Percentiles rank a stretch among this genome's conserved stretches.
phyloP scores from a whole-genome alignment of 1,140 invertebrate genomes.

The Gonioctena quinquepunctata region DNA sequence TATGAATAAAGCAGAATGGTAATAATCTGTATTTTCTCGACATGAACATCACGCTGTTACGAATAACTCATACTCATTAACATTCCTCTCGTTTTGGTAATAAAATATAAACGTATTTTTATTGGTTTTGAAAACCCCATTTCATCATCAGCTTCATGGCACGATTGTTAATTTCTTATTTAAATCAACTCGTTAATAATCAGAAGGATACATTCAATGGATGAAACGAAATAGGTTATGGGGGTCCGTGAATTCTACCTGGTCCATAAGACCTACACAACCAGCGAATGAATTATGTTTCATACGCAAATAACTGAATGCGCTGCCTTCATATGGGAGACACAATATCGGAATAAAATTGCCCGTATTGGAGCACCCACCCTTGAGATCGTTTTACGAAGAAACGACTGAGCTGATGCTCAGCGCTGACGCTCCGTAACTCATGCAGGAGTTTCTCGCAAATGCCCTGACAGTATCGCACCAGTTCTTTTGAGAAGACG shows the following conservation, averaged over 20 bases:
- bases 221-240: no score
- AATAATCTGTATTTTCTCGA: not conserved
- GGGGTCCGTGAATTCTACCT: not conserved
- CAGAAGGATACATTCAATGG: not conserved
- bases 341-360: not conserved
- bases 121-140: not conserved
- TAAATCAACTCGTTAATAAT: not conserved
- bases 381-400: no score
- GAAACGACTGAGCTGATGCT: no score
- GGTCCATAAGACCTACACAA: not conserved
- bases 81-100: not conserved
- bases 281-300: no score
- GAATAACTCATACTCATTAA: conserved; percentile 5
- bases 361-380: not conserved
- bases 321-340: no score
- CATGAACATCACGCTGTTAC: not conserved
- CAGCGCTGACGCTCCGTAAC: no score
- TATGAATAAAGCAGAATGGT: not conserved
- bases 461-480: no score
- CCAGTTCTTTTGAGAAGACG: no score
- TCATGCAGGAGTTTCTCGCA: no score
- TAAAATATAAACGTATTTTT: conserved; percentile 6
- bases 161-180: conserved; percentile 1
- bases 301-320: no score
- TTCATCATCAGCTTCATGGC: not conserved